These are phyloP conservation scores for Amphipoea oculea DNA, from an alignment of 2,888 invertebrate genomes.

Conservation along the genomic window DNA sequence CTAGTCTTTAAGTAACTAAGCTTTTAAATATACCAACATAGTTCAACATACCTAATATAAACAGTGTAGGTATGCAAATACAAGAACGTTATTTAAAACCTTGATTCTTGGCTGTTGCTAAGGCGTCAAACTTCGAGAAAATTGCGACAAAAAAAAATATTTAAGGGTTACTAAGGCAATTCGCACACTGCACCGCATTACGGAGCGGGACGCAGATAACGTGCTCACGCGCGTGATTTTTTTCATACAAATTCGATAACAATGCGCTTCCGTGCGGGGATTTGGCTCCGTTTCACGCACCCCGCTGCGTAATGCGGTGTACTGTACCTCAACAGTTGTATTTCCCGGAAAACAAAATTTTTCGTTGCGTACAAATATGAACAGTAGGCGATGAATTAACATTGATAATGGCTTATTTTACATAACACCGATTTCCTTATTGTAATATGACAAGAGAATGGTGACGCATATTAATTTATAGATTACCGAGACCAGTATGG, in stretches of 20 bases:
- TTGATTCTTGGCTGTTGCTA: neutral
- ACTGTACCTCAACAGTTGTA: neutral
- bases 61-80: neutral
- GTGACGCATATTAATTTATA: constrained; percentile 36
- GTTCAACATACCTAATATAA: neutral
- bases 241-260: too few species aligned
- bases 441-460: constrained; percentile 33
- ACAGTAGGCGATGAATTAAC: constrained; percentile 14
- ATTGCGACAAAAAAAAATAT: too few species aligned
- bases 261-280: too few species aligned
- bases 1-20: neutral
- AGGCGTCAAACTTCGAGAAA: neutral
- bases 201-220: too few species aligned
- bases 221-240: too few species aligned
- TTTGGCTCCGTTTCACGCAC: too few species aligned
- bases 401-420: constrained; percentile 29
- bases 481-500: constrained; percentile 24
- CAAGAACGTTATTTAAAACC: neutral
- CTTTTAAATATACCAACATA: neutral
- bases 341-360: neutral
- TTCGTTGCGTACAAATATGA: constrained; percentile 18
- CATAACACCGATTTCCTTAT: constrained; percentile 53
- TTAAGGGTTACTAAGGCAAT: too few species aligned
- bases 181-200: too few species aligned
- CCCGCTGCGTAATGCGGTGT: too few species aligned